These are phyloP conservation scores for Trachythela sp. DNA, from an alignment of 64 coral and sea anemone species.

Conservation along the genomic window DNA sequence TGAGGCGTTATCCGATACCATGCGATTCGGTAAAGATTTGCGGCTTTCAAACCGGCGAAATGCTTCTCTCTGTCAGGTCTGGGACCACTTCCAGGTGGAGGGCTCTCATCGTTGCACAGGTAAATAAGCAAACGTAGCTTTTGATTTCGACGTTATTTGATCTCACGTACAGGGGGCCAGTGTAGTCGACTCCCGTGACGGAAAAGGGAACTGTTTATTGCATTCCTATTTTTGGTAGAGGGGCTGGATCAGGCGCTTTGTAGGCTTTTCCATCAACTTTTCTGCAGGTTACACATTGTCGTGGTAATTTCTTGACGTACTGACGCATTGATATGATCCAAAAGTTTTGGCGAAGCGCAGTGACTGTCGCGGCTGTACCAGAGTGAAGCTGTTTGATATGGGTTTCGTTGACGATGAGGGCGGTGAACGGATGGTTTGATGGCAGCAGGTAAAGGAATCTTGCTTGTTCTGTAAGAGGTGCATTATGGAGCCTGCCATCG, in stretches of 20 bases:
- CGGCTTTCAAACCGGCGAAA: not conserved
- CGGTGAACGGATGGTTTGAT: slow-evolving; percentile 31
- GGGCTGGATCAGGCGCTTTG: not conserved
- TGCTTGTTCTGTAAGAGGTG: slow-evolving; percentile 32
- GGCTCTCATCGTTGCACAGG: slow-evolving; percentile 22
- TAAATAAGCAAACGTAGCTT: slow-evolving; percentile 27
- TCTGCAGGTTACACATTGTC: not conserved
- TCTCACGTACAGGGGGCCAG: not conserved
- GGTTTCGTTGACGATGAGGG: slow-evolving; percentile 28
- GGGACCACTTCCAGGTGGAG: not conserved
- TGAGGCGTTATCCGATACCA: not conserved
- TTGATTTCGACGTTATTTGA: not conserved
- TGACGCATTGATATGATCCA: not conserved
- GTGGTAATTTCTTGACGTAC: not conserved
- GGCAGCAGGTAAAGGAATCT: slow-evolving; percentile 47
- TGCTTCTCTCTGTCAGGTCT: not conserved
- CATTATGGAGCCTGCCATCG: slow-evolving; percentile 57
- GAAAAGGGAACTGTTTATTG: not conserved
- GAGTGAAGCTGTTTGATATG: slow-evolving; percentile 49
- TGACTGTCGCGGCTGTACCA: slow-evolving; percentile 48
- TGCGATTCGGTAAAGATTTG: not conserved
- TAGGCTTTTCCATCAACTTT: not conserved
- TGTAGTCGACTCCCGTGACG: not conserved
- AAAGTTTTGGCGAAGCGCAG: slow-evolving; percentile 45
- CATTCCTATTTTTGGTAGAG: not conserved